These are phyloP conservation scores for Syngnathoides biaculeatus DNA, from an alignment of 2,113 vertebrate genomes.

Conservation along the genomic window DNA sequence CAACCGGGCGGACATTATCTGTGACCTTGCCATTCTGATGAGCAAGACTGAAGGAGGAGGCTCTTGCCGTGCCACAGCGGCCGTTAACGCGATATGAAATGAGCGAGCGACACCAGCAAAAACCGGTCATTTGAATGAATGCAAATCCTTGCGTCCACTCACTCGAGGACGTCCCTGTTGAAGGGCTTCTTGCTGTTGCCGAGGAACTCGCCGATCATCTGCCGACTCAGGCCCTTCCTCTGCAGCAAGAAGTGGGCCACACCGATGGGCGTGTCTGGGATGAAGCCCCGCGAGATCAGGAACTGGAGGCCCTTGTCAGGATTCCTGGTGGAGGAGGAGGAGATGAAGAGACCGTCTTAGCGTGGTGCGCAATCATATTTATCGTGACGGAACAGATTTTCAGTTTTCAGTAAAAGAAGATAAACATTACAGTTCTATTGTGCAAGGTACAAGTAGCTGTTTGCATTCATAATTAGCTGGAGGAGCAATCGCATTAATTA, in stretches of 20 bases:
- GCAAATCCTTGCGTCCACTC: slow-evolving; percentile 65
- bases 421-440: no score
- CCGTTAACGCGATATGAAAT: not conserved
- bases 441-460: no score
- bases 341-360: not conserved
- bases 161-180: slow-evolving; percentile 96
- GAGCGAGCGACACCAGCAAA: not conserved
- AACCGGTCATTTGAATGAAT: not conserved
- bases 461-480: no score
- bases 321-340: slow-evolving; percentile 75
- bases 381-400: not conserved
- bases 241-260: slow-evolving; percentile 97
- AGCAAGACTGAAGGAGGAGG: not conserved
- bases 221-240: slow-evolving; percentile 93
- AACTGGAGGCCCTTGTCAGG: slow-evolving; percentile 98
- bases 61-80: not conserved
- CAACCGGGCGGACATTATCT: not conserved
- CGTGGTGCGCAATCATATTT: not conserved
- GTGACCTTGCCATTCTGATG: not conserved
- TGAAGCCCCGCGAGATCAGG: slow-evolving; percentile 95
- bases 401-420: not conserved
- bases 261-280: slow-evolving; percentile 95
- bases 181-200: slow-evolving; percentile 99
- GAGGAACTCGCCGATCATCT: slow-evolving; percentile 98
- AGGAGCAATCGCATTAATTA: no score